Percentiles rank a stretch among this genome's conserved stretches.
These are phyloP conservation scores for Trachelus stipa DNA, from an alignment of 2,888 invertebrate species.

Conservation along the genomic window DNA sequence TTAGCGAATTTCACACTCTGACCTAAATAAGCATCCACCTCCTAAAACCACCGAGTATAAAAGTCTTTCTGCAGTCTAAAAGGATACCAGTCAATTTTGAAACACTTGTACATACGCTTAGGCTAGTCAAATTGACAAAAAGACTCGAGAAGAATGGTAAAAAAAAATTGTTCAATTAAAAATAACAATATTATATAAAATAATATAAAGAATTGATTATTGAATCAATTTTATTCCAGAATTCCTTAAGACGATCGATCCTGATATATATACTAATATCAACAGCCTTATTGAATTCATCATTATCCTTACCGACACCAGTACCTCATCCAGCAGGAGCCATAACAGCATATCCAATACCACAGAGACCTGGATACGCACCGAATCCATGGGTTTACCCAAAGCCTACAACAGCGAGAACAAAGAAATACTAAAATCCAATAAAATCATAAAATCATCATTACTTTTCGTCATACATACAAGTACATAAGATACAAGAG, in stretches of 20 bases:
- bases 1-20: slow-evolving; percentile 22
- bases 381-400: slow-evolving; percentile 41
- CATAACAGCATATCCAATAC: slow-evolving; percentile 46
- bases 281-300: neutral
- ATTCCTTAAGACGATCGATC: neutral
- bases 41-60: slow-evolving; percentile 35
- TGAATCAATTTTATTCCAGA: neutral
- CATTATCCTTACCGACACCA: slow-evolving; percentile 16
- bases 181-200: no score
- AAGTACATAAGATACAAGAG: no score
- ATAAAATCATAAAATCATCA: no score
- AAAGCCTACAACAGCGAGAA: slow-evolving; percentile 30
- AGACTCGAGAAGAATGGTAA: no score
- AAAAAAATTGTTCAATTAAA: no score
- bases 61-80: slow-evolving; percentile 23
- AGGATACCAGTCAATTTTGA: no score
- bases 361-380: slow-evolving; percentile 41
- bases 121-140: no score
- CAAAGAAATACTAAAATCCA: neutral
- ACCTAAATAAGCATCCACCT: slow-evolving; percentile 45
- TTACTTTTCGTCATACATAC: no score
- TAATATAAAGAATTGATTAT: no score
- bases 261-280: neutral
- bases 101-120: no score
- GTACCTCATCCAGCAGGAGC: slow-evolving; percentile 38